phyloP scores from a whole-genome alignment of 1,140 invertebrate genomes.

The Antheraea pernyi region DNA sequence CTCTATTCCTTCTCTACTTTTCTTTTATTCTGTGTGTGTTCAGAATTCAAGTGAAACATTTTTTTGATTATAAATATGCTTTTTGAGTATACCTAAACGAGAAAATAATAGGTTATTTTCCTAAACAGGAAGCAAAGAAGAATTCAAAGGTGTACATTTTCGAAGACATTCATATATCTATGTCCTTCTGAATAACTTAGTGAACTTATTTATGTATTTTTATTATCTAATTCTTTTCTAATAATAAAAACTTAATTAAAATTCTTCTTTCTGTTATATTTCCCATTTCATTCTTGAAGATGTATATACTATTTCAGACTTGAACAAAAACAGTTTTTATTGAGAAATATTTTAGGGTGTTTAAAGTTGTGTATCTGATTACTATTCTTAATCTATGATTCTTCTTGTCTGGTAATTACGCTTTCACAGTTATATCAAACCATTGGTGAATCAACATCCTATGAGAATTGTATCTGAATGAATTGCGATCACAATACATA shows the following conservation, averaged over 20 bases:
- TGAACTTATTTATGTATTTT: background rate
- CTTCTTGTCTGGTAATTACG: too few relatives aligned
- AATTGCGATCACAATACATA: too few relatives aligned
- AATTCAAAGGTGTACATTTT: conserved; percentile 42
- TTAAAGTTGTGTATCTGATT: too few relatives aligned
- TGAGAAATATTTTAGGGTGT: background rate
- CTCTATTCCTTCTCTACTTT: too few relatives aligned
- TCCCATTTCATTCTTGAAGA: background rate
- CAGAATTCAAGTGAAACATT: too few relatives aligned
- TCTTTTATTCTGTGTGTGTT: too few relatives aligned
- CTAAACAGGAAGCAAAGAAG: conserved; percentile 44
- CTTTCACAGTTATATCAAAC: too few relatives aligned
- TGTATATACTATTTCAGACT: background rate
- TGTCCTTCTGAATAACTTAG: conserved; percentile 32
- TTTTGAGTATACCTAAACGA: background rate
- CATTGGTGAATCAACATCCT: too few relatives aligned
- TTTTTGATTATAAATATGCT: background rate
- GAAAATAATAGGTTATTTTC: conserved; percentile 20
- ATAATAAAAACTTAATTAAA: conserved; percentile 2
- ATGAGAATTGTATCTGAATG: too few relatives aligned
- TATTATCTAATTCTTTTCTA: background rate
- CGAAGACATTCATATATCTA: conserved; percentile 55
- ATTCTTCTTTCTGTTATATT: conserved; percentile 1
- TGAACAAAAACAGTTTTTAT: background rate
- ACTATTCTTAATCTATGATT: too few relatives aligned